These are phyloP conservation scores for Proterorhinus semilunaris DNA, from an alignment of 2,113 vertebrate genomes.

Conservation along the genomic window DNA sequence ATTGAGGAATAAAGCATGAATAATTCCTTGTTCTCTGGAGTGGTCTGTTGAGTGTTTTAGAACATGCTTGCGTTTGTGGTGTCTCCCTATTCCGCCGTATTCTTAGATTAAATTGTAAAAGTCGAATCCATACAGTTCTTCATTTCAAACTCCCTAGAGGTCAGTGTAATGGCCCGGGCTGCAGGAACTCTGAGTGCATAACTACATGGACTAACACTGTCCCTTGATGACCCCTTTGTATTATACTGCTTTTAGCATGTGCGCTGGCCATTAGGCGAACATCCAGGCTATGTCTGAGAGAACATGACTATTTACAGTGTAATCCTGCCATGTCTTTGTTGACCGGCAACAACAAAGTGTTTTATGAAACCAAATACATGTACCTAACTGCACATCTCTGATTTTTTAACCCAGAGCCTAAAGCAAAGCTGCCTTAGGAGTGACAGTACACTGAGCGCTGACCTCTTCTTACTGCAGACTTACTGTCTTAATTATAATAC, in stretches of 20 bases:
- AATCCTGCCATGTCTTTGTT: slow-evolving; percentile 18
- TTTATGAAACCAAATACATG: too few species aligned
- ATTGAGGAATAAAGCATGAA: too few species aligned
- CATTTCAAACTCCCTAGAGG: slow-evolving; percentile 20
- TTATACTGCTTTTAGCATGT: slow-evolving; percentile 50
- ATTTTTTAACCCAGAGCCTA: too few species aligned
- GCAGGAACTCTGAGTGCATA: slow-evolving; percentile 18
- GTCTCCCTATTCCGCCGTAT: not conserved
- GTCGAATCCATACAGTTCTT: slow-evolving; percentile 4
- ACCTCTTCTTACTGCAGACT: too few species aligned
- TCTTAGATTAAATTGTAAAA: slow-evolving; percentile 8
- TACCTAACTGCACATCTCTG: too few species aligned
- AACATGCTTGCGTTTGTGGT: too few species aligned
- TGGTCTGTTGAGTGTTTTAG: not conserved
- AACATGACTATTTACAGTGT: slow-evolving; percentile 11
- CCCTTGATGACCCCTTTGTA: slow-evolving; percentile 33
- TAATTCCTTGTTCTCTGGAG: not conserved
- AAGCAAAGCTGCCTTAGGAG: too few species aligned
- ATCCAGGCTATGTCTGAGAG: slow-evolving; percentile 11
- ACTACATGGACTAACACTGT: slow-evolving; percentile 28
- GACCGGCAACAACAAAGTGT: not conserved
- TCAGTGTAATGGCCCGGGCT: slow-evolving; percentile 14
- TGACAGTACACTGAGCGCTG: too few species aligned
- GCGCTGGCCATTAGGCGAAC: slow-evolving; percentile 39
- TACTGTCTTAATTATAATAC: too few species aligned